Evolutionary conservation across 2,797 vertebrate species (phyloP).

Genomic region (Pachyuromys duprasi): DNA sequence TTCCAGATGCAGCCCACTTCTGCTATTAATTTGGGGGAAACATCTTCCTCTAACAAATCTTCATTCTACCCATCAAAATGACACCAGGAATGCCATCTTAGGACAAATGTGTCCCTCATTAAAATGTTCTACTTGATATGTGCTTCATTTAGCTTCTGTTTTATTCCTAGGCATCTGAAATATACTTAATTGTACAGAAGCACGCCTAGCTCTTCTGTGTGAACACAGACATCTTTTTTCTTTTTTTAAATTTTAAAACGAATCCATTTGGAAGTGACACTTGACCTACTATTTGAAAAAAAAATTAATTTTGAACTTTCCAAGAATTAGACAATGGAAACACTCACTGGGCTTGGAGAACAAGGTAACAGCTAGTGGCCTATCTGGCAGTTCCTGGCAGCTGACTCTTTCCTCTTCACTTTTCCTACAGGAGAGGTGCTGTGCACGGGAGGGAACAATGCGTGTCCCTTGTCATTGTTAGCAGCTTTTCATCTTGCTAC

Average conservation of each 20-base stretch:
- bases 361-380: slow-evolving; percentile 22
- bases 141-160: slow-evolving; percentile 51
- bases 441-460: slow-evolving; percentile 35
- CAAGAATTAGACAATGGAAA: slow-evolving; percentile 29
- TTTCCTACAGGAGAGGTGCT: slow-evolving; percentile 8
- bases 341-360: slow-evolving; percentile 3
- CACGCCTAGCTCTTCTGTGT: background rate
- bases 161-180: slow-evolving; percentile 46
- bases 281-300: background rate
- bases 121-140: slow-evolving; percentile 55
- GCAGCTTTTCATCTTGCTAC: slow-evolving; percentile 55
- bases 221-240: slow-evolving; percentile 18
- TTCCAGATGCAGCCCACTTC: slow-evolving; percentile 58
- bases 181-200: slow-evolving; percentile 45
- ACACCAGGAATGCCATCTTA: slow-evolving; percentile 29
- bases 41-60: slow-evolving; percentile 53
- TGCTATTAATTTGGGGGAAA: slow-evolving; percentile 67
- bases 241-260: slow-evolving; percentile 61
- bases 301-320: slow-evolving; percentile 17
- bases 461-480: slow-evolving; percentile 18
- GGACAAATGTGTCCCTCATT: slow-evolving; percentile 61
- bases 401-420: slow-evolving; percentile 43
- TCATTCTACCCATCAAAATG: slow-evolving; percentile 55
- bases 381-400: slow-evolving; percentile 15
- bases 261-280: slow-evolving; percentile 51